A percentile compares a stretch with the other conserved stretches of the same genome.
Conservation (phyloP, 2,888 invertebrate genomes). For the Lycaena phlaeas region DNA sequence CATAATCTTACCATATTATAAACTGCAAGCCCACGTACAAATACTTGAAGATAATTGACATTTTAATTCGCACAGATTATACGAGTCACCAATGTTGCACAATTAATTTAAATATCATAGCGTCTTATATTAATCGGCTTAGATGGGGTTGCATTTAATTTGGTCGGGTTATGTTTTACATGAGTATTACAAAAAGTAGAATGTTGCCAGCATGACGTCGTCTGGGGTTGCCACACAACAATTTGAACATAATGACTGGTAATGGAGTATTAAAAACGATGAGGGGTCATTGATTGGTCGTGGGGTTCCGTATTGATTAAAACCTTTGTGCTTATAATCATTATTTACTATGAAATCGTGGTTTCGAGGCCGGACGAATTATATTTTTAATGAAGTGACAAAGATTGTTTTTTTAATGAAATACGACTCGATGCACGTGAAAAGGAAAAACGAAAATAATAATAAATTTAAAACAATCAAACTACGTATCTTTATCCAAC, state of each 20-base stretch:
- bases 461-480: too few relatives aligned
- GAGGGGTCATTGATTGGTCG: constrained; percentile 2
- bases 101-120: constrained; percentile 9
- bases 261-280: constrained; percentile 10
- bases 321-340: neutral
- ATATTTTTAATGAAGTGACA: too few relatives aligned
- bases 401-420: too few relatives aligned
- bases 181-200: constrained; percentile 5
- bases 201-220: constrained; percentile 15
- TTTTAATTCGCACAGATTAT: constrained; percentile 8
- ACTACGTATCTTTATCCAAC: too few relatives aligned
- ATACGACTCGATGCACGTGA: too few relatives aligned
- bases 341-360: neutral
- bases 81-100: neutral
- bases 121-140: constrained; percentile 3
- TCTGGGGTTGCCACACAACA: constrained; percentile 14
- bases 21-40: constrained; percentile 5
- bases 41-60: constrained; percentile 8
- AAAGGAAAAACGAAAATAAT: too few relatives aligned
- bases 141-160: constrained; percentile 4
- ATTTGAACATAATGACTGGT: constrained; percentile 13
- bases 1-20: constrained; percentile 10
- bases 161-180: constrained; percentile 5
- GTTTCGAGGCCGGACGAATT: too few relatives aligned
- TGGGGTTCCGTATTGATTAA: constrained; percentile 2